Conservation (phyloP, 2,797 vertebrate species). For the Nannoperca obscura region DNA sequence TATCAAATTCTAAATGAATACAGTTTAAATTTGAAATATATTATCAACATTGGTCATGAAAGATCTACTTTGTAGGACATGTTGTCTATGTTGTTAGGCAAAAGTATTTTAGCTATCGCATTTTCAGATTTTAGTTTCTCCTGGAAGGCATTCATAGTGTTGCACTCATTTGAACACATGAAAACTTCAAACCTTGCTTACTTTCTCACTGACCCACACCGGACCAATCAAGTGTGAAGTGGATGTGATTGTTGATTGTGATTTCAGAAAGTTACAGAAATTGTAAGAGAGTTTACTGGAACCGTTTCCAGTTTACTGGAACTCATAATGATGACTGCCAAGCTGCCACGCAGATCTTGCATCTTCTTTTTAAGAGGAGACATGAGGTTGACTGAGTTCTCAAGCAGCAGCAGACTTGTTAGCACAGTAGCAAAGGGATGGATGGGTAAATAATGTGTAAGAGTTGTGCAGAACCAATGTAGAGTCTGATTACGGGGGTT, state of each 20-base stretch:
- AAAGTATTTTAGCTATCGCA: neutral
- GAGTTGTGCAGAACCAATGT: slow-evolving; percentile 31
- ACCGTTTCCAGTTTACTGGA: neutral
- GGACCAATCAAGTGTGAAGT: neutral
- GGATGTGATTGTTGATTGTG: neutral
- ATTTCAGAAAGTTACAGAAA: slow-evolving; percentile 2
- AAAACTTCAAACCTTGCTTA: neutral
- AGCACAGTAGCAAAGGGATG: slow-evolving; percentile 27
- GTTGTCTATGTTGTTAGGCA: neutral
- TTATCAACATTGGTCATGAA: neutral
- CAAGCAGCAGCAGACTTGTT: slow-evolving; percentile 27
- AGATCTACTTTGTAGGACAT: neutral
- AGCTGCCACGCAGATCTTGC: neutral
- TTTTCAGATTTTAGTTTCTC: neutral
- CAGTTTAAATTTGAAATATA: neutral
- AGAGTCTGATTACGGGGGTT: slow-evolving; percentile 42
- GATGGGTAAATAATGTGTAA: slow-evolving; percentile 43
- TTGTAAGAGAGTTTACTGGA: neutral
- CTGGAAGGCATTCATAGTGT: neutral
- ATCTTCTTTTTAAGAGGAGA: slow-evolving; percentile 11
- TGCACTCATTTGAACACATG: neutral
- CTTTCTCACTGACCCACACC: neutral
- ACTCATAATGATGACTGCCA: neutral
- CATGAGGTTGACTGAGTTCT: slow-evolving; percentile 3
- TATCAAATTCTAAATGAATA: neutral